phyloP scores from a whole-genome alignment of 2,888 invertebrate species.

The Gastracanthus pulcherrimus region DNA sequence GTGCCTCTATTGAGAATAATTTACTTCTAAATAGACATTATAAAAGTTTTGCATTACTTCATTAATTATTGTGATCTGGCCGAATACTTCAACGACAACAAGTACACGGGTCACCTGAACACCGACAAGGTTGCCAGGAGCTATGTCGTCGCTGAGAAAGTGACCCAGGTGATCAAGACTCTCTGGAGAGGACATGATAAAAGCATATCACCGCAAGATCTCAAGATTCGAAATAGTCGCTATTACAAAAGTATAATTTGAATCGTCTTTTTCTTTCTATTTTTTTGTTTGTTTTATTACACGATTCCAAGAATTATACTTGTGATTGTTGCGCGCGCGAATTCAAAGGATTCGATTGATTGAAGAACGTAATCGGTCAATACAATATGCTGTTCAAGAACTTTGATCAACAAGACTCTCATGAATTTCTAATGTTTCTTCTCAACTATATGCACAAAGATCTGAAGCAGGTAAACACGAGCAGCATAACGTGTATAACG shows the following conservation, averaged over 20 bases:
- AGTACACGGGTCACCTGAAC: conserved; percentile 82
- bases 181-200: conserved; percentile 91
- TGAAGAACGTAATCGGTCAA: conserved; percentile 86
- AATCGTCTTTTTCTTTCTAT: no score
- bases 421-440: conserved; percentile 92
- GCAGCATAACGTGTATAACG: neutral
- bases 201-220: conserved; percentile 87
- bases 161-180: conserved; percentile 88
- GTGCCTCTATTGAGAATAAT: no score
- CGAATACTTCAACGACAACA: conserved; percentile 86
- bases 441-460: conserved; percentile 94
- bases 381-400: conserved; percentile 86
- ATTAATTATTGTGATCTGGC: no score
- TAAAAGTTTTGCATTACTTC: no score
- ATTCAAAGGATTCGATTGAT: no score
- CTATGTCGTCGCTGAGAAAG: conserved; percentile 88
- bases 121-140: conserved; percentile 82
- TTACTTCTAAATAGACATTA: no score
- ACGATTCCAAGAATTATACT: no score
- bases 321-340: no score
- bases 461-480: conserved; percentile 81
- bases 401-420: conserved; percentile 93
- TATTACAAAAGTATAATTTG: no score
- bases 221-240: conserved; percentile 88
- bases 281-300: no score